Base-by-base conservation (phyloP, 2,888 invertebrate species). In the Venusia cambrica region DNA sequence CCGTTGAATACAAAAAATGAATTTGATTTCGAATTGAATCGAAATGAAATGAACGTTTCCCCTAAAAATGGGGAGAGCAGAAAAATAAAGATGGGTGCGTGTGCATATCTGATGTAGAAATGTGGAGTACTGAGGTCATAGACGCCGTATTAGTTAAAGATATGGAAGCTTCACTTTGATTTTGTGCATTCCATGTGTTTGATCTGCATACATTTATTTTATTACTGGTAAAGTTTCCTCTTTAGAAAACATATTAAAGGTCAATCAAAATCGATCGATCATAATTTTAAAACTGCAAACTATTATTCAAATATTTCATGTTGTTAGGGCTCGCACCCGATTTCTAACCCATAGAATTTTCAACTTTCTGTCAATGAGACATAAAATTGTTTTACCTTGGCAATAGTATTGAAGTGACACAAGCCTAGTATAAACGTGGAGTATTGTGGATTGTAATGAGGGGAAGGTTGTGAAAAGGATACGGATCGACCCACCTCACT, bases 401-500 rank as follows among this genome's bases (percentile, higher is more conserved):
- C 5, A 22, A 5, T 5, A 2, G 11, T n/a, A 11, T 7, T 11
- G 4, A 3, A 22, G 22, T 22, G 22, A 22, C 4, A 31, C 11
- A 16, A 16, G 8, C 3, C 5, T 6, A n/a, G n/a, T n/a, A n/a
- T 72, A 67, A 76, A 63, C 59, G 68, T 45, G 30, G 71, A 74
- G 79, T 73, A 75, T 76, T 79, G 78, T 78, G 73, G 74, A 80
- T 74, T 72, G 79, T 77, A 77, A 79, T 75, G 69, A 77, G 74
- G 75, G 81, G 78, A 76, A 79, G 84, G 84, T 75, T 58, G 68
- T 79, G 79, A 83, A 80, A 81, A 73, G 79, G 78, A 81, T 81
- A 78, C 75, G 73, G 65, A 67, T 61, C 69, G 66, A 66, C 69
- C 70, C 72, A 59, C 62, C 71, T 77, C 77, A 75, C 81, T 85